Evolutionary conservation across 2,888 invertebrate genomes (phyloP).

Genomic region (Leucophora obtusa): DNA sequence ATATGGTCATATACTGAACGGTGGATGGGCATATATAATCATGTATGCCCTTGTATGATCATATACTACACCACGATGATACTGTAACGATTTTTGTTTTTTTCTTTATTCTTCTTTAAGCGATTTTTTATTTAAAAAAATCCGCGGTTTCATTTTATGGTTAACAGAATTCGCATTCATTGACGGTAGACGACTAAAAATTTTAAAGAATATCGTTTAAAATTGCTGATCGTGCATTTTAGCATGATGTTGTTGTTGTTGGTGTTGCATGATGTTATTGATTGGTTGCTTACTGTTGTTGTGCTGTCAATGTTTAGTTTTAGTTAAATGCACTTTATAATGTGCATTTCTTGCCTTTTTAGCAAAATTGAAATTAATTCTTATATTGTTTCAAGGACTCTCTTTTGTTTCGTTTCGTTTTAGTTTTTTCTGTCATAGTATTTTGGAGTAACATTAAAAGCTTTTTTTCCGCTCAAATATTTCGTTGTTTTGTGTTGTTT

Average conservation of each 20-base stretch:
- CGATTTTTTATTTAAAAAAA: too few relatives aligned
- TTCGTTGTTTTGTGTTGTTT: slow-evolving; percentile 36
- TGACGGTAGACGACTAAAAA: slow-evolving; percentile 43
- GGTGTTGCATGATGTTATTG: slow-evolving; percentile 21
- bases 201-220: slow-evolving; percentile 66
- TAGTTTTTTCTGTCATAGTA: not conserved
- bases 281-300: slow-evolving; percentile 33
- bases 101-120: too few relatives aligned
- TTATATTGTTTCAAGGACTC: slow-evolving; percentile 62
- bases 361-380: slow-evolving; percentile 61
- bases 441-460: slow-evolving; percentile 48
- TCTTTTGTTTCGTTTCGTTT: not conserved
- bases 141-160: too few relatives aligned
- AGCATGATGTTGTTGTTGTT: slow-evolving; percentile 12
- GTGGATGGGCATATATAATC: too few relatives aligned
- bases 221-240: slow-evolving; percentile 67
- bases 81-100: too few relatives aligned
- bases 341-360: slow-evolving; percentile 55
- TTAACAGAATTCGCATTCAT: not conserved
- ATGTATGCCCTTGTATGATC: too few relatives aligned
- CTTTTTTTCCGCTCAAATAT: slow-evolving; percentile 57
- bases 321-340: slow-evolving; percentile 38
- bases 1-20: too few relatives aligned
- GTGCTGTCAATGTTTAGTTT: not conserved
- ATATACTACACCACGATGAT: too few relatives aligned